Base-by-base conservation (phyloP, 2,888 invertebrate genomes). In the Balanococcus diminutus region DNA sequence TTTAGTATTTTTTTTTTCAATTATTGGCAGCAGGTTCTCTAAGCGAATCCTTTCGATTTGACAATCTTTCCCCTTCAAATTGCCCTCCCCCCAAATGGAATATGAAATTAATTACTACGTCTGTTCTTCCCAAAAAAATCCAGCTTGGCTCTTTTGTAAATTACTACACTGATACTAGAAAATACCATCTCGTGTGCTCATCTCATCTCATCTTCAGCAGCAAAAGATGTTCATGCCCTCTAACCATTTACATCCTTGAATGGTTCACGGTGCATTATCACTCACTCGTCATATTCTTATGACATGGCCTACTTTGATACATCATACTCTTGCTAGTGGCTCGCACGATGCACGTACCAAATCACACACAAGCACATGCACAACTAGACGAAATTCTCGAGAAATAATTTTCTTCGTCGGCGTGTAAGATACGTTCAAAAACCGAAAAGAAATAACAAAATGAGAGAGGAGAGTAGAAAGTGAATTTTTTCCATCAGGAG, bases 231-330 rank as follows among this genome's bases (percentile, higher is more conserved):
- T 56, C 56, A 56, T 56, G 56, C 56, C 56, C 56, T 19, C 56
- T 19, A 56, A 56, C 56, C 22, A 56, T 56, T 56, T 56, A 56
- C 56, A 56, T 56, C 56, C 56, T 56, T 56, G 56, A 56, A 56
- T 56, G 56, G 56, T 56, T 56, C 56, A 56, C 56, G 56, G 22
- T 56, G 56, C 56, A 56, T 56, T 56, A 56, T 56, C 56, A 56
- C 56, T 56, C 22, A 56, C 56, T 56, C 56, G 56, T 56, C 56
- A 56, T 56, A 56, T 56, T 56, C 56, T 22, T 56, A 56, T 56
- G 56, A 56, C 56, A 56, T 56, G 56, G 56, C 56, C 56, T 56
- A 56, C 56, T 56, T 56, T 9, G 56, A 22, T 56, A 51, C 3
- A 51, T 42, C 42, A n/a, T 14, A 42, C 46, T 46, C 11, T n/a